phyloP scores from a whole-genome alignment of 2,797 vertebrate species.

The Chaetophractus vellerosus region DNA sequence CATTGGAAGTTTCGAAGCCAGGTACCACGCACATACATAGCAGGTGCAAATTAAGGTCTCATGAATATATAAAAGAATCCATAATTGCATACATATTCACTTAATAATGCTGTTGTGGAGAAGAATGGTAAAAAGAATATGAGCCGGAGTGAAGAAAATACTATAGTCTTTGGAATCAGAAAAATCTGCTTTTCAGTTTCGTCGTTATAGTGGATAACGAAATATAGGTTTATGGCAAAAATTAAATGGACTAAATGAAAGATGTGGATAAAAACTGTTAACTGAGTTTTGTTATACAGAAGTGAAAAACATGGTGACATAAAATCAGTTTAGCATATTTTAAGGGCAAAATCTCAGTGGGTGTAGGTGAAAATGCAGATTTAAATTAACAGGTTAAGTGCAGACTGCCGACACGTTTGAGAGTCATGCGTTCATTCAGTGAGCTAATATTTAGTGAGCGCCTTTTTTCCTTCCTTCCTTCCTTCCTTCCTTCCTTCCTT shows the following conservation, averaged over 20 bases:
- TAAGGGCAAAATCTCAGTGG: background rate
- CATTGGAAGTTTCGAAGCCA: background rate
- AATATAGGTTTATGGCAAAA: background rate
- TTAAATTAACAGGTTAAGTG: background rate
- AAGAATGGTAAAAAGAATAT: background rate
- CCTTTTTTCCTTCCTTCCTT: too few species aligned
- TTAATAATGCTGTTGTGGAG: background rate
- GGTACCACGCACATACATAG: background rate
- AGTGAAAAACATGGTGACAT: background rate
- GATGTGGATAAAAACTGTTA: too few species aligned
- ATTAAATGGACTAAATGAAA: background rate
- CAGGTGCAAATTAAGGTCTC: background rate
- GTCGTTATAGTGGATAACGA: background rate
- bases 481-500: too few species aligned
- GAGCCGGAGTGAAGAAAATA: background rate
- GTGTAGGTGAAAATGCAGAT: background rate
- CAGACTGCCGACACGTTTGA: background rate
- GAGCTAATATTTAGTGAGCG: background rate
- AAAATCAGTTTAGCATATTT: background rate
- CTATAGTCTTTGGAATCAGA: background rate
- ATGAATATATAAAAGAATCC: background rate
- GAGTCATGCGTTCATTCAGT: background rate
- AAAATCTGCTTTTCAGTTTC: constrained; percentile 24
- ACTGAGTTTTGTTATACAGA: background rate
- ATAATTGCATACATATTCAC: background rate